Base-by-base conservation (phyloP, 2,797 vertebrate species). In the Prunella strophiata region DNA sequence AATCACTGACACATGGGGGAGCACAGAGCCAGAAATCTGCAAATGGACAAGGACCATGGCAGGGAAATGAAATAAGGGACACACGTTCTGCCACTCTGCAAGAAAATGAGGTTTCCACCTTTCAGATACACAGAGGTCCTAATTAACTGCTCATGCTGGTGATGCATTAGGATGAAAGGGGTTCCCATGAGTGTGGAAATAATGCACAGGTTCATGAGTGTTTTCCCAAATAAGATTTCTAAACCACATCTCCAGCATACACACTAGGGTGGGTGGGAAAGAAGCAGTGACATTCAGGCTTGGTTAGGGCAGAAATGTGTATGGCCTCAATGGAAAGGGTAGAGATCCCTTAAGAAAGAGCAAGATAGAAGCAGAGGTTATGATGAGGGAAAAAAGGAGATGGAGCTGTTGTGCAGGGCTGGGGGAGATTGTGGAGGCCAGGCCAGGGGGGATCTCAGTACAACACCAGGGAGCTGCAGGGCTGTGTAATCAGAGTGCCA, bases 321-420 rank as follows among this genome's bases (percentile, higher is more conserved):
- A n/a, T 50, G 40, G 12, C 20, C 48, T 91, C 42, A 34, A 4
- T 34, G 13, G 38, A 85, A 84, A 72, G 27, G 16, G 36, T 3
- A 47, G 25, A 1, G 1, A 38, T 48, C 26, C 22, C 25, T 52
- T 27, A 45, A 48, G 66, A 71, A 79, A 15, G 25, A 66, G 20
- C 15, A 13, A 42, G 57, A 7, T 5, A 40, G 32, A 50, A 73
- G 36, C 4, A 85, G 50, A 19, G 10, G 15, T 80, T 67, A 48
- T 38, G 22, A 2, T 0, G 0, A 78, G 36, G 9, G 5, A 43
- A 42, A 80, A 80, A 51, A 12, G 3, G 19, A 20, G 23, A 15
- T 58, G 27, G 54, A 57, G 17, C 10, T 0, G 0, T 32, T n/a
- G 25, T 72, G 38, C 7, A 57, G 45, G 81, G 21, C 0, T 0